Conservation (phyloP, 2,888 invertebrate genomes). For the Pseudanteris insignis region DNA sequence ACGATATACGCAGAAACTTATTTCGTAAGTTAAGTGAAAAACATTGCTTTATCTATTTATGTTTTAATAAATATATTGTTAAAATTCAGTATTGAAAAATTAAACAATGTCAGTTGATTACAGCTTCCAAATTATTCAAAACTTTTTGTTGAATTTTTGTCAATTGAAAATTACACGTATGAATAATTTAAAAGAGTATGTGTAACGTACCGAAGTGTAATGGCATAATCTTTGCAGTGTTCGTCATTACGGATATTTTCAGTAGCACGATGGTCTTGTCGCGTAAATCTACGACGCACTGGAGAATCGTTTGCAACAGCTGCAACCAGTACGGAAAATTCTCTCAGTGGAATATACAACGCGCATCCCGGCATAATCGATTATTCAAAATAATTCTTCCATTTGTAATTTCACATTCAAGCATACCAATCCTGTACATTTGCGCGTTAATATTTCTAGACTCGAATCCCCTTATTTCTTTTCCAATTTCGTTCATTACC, state of each 20-base stretch:
- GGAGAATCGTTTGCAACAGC: constrained; percentile 37
- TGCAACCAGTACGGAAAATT: constrained; percentile 36
- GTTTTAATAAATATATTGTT: too few relatives aligned
- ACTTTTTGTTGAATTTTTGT: too few relatives aligned
- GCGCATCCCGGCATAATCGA: constrained; percentile 30
- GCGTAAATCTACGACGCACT: constrained; percentile 31
- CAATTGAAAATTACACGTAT: too few relatives aligned
- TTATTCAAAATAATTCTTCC: constrained; percentile 38
- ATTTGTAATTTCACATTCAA: constrained; percentile 25
- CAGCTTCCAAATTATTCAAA: too few relatives aligned
- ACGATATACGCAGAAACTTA: constrained; percentile 24
- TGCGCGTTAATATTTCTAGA: constrained; percentile 26
- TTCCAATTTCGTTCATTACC: too few relatives aligned
- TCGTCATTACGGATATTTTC: constrained; percentile 29
- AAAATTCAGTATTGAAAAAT: too few relatives aligned
- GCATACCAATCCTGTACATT: constrained; percentile 16
- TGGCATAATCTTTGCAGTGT: constrained; percentile 23
- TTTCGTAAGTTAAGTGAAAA: too few relatives aligned
- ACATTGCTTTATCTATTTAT: too few relatives aligned
- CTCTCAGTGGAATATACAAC: constrained; percentile 38
- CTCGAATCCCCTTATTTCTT: too few relatives aligned
- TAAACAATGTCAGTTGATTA: too few relatives aligned
- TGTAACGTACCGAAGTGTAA: constrained; percentile 11
- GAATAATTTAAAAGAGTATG: constrained; percentile 16
- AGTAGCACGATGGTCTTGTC: constrained; percentile 25